phyloP scores from a whole-genome alignment of 2,113 vertebrate genomes.

The Patagioenas fasciata region DNA sequence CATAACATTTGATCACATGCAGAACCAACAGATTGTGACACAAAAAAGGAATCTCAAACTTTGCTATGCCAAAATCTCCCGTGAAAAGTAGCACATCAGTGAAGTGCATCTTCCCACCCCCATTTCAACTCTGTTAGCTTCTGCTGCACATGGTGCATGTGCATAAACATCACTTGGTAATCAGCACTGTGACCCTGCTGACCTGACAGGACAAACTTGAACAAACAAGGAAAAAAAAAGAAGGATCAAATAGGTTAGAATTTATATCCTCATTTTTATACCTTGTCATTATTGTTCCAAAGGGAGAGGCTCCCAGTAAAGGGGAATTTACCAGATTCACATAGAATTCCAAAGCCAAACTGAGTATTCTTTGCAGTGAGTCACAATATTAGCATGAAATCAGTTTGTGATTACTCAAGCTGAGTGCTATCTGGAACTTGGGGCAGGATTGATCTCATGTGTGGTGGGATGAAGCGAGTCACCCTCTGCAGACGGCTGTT shows the following conservation, averaged over 20 bases:
- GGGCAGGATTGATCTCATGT: neutral
- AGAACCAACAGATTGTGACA: neutral
- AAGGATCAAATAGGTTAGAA: neutral
- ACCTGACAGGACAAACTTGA: neutral
- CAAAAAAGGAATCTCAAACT: neutral
- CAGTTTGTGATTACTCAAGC: neutral
- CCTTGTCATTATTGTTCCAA: neutral
- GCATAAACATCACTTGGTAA: neutral
- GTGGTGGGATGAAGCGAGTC: neutral
- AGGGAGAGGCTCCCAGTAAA: neutral
- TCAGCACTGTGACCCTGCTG: neutral
- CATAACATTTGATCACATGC: neutral
- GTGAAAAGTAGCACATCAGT: accelerated
- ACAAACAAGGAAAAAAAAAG: neutral
- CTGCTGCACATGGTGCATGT: accelerated
- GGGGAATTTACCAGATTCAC: neutral
- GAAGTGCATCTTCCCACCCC: neutral
- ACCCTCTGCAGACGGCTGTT: neutral
- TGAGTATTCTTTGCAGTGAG: neutral
- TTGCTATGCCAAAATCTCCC: neutral
- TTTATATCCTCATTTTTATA: neutral
- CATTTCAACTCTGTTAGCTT: neutral
- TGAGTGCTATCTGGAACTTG: accelerated
- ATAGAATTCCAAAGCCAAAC: neutral
- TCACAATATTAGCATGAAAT: neutral